Evolutionary conservation across 2,113 vertebrate genomes (phyloP).

Genomic region (Petrocephalus microphthalmus): DNA sequence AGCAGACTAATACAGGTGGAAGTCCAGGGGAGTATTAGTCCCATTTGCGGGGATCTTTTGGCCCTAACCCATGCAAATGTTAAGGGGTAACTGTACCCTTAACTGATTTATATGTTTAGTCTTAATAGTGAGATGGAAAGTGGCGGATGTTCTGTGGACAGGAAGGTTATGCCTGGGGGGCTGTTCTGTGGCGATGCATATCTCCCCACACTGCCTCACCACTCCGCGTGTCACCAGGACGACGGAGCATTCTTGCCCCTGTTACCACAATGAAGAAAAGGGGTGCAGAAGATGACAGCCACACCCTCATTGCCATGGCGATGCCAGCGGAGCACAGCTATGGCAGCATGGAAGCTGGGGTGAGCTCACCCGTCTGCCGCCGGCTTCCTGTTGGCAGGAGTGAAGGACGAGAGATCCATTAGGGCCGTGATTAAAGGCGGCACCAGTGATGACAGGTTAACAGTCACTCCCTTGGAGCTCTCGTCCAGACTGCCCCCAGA

Average conservation of each 20-base stretch:
- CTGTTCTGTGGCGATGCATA: neutral
- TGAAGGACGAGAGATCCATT: neutral
- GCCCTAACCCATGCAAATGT: neutral
- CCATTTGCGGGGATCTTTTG: neutral
- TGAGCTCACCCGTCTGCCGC: slow-evolving; percentile 16
- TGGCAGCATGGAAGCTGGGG: slow-evolving; percentile 42
- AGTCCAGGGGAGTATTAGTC: neutral
- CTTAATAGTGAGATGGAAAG: neutral
- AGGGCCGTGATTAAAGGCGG: slow-evolving; percentile 13
- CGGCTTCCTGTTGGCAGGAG: slow-evolving; percentile 8
- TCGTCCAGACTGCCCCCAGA: neutral
- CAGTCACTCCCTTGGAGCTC: neutral
- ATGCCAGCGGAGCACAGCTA: slow-evolving; percentile 40
- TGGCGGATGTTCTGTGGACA: neutral
- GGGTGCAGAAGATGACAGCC: slow-evolving; percentile 39
- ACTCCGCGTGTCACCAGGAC: neutral
- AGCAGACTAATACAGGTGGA: neutral
- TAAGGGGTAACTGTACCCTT: neutral
- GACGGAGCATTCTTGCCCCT: neutral
- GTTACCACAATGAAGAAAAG: slow-evolving; percentile 31
- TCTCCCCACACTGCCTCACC: neutral
- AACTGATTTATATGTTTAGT: neutral
- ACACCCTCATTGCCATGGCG: slow-evolving; percentile 48
- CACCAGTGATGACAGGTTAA: neutral
- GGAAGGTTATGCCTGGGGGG: neutral